Evolutionary conservation across 2,797 vertebrate genomes (phyloP), one percentile per base, ranked within the genome.

Genomic region (Vespertilio murinus): DNA sequence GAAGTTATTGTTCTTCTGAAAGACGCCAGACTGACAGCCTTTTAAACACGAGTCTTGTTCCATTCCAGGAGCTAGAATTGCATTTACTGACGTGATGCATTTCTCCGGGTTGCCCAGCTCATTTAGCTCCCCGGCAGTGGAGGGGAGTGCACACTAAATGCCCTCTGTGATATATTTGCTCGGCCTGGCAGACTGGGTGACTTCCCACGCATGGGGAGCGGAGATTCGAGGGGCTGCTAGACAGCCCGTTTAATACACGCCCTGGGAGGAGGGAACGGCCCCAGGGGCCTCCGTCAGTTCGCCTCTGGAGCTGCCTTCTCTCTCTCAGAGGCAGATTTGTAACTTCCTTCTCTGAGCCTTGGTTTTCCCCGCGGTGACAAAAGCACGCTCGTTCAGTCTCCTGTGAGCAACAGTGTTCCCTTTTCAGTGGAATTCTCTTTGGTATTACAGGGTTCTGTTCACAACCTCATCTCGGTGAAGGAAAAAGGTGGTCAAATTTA

Each of bases 361-460:
- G 16, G 5, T 94, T 95, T 96, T 84, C 6, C 16, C 35, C 20
- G 0, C 79, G 28, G 79, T 83, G 90, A 89, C 75, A 77, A 97
- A 94, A 90, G 71, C 35, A 77, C 28, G 18, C 40, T 35, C 73
- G 14, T 33, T 38, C 90, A 88, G 96, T 90, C 92, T 85, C 90
- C 49, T 23, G 73, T 90, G 59, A 33, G 79, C 67, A 87, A 2
- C 14, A 47, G 54, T 52, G 6, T 88, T 94, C 17, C 71, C 79
- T 87, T 67, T 93, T 85, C 91, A 79, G 4, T 61, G 69, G 83
- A 73, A 59, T 92, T 94, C 65, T 74, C 93, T 79, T 65, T 49
- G 65, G 38, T 30, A 5, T 82, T 45, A 33, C 6, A 71, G 74
- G 69, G 45, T 78, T 78, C 79, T 95, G 33, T 67, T 89, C 59